phyloP scores from a whole-genome alignment of 1,140 invertebrate species.

The Lamellibrachia luymesi region DNA sequence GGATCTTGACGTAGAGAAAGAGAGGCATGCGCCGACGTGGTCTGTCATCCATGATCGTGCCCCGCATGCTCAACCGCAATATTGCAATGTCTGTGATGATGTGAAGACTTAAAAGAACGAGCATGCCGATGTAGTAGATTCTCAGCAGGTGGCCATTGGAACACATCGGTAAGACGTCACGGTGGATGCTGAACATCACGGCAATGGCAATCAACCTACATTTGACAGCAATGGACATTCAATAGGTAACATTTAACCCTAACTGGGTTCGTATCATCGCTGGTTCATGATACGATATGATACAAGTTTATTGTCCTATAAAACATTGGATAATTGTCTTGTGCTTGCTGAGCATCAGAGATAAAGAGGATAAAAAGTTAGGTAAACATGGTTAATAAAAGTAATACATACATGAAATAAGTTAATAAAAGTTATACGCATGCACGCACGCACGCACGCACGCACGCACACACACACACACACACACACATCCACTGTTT shows the following conservation, averaged over 20 bases:
- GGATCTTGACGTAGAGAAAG: slow-evolving; percentile 54
- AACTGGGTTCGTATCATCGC: neutral
- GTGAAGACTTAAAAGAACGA: slow-evolving; percentile 44
- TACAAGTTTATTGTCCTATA: no score
- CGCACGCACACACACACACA: no score
- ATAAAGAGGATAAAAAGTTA: no score
- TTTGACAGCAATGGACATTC: neutral
- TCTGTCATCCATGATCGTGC: slow-evolving; percentile 51
- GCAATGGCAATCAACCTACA: slow-evolving; percentile 29
- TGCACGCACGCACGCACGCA: no score
- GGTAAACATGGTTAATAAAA: no score
- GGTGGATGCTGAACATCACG: slow-evolving; percentile 37
- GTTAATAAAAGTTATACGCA: no score
- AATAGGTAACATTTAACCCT: neutral
- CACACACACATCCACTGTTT: no score
- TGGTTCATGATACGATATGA: no score
- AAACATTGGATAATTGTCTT: no score
- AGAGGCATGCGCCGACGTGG: slow-evolving; percentile 51
- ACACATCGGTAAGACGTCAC: slow-evolving; percentile 33
- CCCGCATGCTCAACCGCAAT: slow-evolving; percentile 51
- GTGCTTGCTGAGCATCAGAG: no score
- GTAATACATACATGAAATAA: no score
- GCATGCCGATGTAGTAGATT: slow-evolving; percentile 42
- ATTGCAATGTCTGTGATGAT: slow-evolving; percentile 46
- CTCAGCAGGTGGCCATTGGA: slow-evolving; percentile 34